phyloP scores from a whole-genome alignment of 2,113 vertebrate species.

The Odobenus rosmarus region DNA sequence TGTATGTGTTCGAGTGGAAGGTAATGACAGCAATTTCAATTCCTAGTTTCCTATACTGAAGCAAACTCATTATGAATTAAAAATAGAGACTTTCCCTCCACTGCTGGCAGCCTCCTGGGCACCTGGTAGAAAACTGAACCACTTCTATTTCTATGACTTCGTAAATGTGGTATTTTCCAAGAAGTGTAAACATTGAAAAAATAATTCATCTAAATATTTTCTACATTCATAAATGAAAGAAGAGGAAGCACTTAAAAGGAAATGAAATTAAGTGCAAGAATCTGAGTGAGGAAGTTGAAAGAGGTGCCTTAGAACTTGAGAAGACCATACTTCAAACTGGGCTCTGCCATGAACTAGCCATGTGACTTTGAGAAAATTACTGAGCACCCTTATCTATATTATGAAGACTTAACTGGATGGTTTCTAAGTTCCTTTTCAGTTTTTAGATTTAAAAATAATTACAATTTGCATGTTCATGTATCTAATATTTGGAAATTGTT shows the following conservation, averaged over 20 bases:
- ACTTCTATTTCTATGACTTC: not conserved
- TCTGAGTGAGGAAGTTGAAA: not conserved
- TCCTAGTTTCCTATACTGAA: not conserved
- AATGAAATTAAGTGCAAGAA: not conserved
- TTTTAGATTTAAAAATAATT: constrained; percentile 1
- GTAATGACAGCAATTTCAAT: not conserved
- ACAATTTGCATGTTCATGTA: not conserved
- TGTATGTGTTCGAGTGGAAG: not conserved
- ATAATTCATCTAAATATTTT: not conserved
- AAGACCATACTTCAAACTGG: not conserved
- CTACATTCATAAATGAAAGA: not conserved
- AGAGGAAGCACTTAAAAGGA: not conserved
- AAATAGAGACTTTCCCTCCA: not conserved
- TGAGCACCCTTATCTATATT: not conserved
- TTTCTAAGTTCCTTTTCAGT: not conserved
- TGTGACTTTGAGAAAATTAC: not conserved
- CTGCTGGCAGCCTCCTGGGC: not conserved
- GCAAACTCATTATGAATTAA: not conserved
- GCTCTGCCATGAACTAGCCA: not conserved
- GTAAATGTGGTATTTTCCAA: not conserved
- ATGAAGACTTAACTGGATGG: not conserved
- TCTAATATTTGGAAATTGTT: constrained; percentile 30
- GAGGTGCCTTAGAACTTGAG: not conserved
- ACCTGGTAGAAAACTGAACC: not conserved
- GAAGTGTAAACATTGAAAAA: not conserved